Evolutionary conservation across 2,797 vertebrate genomes (phyloP), one percentile per base, ranked within the genome.

Genomic region (Galago senegalensis): DNA sequence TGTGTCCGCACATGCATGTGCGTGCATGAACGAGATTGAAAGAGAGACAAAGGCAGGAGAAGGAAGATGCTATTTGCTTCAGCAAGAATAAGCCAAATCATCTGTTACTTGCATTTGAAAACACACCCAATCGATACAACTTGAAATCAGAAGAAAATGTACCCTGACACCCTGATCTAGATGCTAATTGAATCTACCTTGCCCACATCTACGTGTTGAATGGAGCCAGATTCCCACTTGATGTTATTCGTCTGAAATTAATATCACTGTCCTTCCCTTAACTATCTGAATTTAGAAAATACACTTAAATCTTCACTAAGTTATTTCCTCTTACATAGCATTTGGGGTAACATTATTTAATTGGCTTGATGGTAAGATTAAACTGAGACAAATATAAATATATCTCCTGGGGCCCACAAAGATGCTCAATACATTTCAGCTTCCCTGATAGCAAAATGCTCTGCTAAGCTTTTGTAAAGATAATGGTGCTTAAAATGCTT

Each of bases 371-470:
- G 29, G 23, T 43, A 86, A 89, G 69, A 91, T 56, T 86, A 96
- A 91, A 46, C 84, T 80, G 79, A 88, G 88, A 88, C 87, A n/a
- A 91, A 94, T 72, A 72, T 34, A 82, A 86, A 95, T 85, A 10
- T 65, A n/a, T 93, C 61, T 91, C 67, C 43, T 85, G 40, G 84
- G 87, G 9, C 7, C 81, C n/a, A 81, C 81, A 92, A 69, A 25
- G 27, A 53, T 29, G 12, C 34, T 88, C 80, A 91, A 82, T 76
- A 94, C 87, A 94, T 77, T 90, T 81, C 8, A 63, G n/a, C 79
- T 94, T 88, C 14, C 34, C 29, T 69, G 76, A 73, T 11, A 73
- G 31, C 7, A 40, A 87, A 88, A 95, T 43, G 25, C 2, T 23
- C 25, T 84, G 21, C 16, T 79, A 91, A 93, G 58, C 53, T 76